phyloP scores from a whole-genome alignment of 2,797 vertebrate genomes.

The Oreochromis grahami region DNA sequence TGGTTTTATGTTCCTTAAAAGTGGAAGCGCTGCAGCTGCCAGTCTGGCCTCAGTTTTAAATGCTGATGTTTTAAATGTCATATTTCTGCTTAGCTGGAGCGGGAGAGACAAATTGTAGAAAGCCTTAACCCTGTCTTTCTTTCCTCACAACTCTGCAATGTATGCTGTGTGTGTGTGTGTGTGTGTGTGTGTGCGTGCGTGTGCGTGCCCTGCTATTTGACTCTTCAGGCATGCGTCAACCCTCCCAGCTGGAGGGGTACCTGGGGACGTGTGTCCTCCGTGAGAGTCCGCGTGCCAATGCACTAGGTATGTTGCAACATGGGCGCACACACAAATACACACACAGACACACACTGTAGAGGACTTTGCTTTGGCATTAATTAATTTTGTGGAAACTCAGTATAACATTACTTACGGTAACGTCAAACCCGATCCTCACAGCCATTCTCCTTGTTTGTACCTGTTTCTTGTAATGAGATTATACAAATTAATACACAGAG shows the following conservation, averaged over 20 bases:
- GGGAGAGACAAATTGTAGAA: conserved; percentile 22
- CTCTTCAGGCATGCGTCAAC: conserved; percentile 79
- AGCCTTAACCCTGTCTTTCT: conserved; percentile 44
- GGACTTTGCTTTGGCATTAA: neutral
- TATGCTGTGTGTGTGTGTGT: conserved; percentile 29
- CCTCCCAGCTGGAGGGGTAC: conserved; percentile 84
- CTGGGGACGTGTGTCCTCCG: conserved; percentile 83
- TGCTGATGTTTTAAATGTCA: conserved; percentile 30
- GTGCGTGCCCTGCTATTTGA: conserved; percentile 2
- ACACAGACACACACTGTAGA: neutral
- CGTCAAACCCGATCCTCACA: neutral
- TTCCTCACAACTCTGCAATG: conserved; percentile 29
- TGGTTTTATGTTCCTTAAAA: conserved; percentile 13
- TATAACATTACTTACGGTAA: neutral
- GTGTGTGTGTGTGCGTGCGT: conserved; percentile 2
- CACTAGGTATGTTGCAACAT: conserved; percentile 76
- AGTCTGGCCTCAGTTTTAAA: neutral
- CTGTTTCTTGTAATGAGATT: neutral
- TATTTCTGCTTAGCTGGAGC: conserved; percentile 34
- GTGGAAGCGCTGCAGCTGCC: conserved; percentile 24
- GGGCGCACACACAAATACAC: conserved; percentile 24
- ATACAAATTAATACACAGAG: neutral
- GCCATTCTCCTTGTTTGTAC: neutral
- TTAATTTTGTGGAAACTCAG: neutral
- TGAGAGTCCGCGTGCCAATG: conserved; percentile 81